These are phyloP conservation scores for Ctenicera cuprea DNA, from an alignment of 2,888 invertebrate genomes.

Conservation along the genomic window DNA sequence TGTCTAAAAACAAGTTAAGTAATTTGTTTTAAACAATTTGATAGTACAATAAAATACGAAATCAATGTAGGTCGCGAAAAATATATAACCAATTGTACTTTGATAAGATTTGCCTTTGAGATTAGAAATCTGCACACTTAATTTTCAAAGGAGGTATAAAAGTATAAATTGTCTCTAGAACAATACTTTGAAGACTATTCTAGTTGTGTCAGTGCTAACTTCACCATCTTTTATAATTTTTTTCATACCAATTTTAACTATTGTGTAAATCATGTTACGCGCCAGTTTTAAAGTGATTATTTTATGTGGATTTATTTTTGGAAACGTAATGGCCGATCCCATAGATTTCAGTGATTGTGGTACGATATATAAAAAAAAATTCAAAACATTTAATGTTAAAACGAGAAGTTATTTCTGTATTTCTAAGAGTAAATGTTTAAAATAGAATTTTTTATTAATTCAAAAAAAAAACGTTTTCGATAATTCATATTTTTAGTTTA, in stretches of 20 bases:
- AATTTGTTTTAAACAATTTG: neutral
- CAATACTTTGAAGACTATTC: neutral
- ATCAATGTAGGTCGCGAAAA: neutral
- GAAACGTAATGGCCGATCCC: neutral
- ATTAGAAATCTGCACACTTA: neutral
- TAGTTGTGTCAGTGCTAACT: neutral
- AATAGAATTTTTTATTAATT: no score
- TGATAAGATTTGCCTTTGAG: slow-evolving; percentile 5
- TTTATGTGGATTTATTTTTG: neutral
- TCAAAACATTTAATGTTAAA: no score
- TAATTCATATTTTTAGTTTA: no score
- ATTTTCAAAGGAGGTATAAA: neutral
- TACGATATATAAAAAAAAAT: no score
- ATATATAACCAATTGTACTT: neutral
- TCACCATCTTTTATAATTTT: neutral
- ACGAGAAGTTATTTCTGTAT: no score
- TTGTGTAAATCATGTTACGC: neutral
- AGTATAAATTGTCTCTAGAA: neutral
- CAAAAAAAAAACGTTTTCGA: no score
- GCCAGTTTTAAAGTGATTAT: neutral
- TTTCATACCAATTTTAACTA: neutral
- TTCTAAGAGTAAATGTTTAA: no score
- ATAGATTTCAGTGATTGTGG: slow-evolving; percentile 44
- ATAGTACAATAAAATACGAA: neutral
- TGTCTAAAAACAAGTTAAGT: no score